A percentile compares a stretch with the other conserved stretches of the same genome.
These are phyloP conservation scores for Torymus aiolomorphi DNA, from an alignment of 2,888 invertebrate species.

Conservation along the genomic window DNA sequence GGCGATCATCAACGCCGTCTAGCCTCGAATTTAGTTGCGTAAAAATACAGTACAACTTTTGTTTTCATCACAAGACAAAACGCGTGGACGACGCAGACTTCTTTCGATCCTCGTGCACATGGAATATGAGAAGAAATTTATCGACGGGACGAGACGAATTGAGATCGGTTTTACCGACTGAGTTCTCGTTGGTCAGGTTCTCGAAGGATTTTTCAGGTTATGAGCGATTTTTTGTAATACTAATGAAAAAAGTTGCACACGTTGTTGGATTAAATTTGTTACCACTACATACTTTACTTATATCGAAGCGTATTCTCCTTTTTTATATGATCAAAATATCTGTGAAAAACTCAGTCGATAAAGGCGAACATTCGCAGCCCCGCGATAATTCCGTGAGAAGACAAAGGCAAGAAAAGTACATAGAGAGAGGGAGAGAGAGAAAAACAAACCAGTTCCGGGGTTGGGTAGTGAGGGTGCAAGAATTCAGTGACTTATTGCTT, in stretches of 20 bases:
- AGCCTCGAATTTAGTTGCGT: not conserved
- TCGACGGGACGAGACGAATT: too few species aligned
- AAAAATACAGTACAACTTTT: too few species aligned
- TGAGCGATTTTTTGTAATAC: too few species aligned
- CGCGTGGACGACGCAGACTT: not conserved
- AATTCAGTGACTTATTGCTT: not conserved
- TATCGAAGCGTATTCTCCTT: not conserved
- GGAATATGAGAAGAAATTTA: not conserved
- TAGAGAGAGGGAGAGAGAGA: slow-evolving; percentile 12
- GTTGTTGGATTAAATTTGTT: too few species aligned
- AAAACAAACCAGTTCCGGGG: slow-evolving; percentile 21
- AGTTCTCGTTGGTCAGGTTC: not conserved
- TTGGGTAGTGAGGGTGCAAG: slow-evolving; percentile 29
- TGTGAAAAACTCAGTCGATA: slow-evolving; percentile 15
- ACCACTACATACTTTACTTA: too few species aligned
- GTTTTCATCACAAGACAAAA: not conserved
- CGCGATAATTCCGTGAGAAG: not conserved
- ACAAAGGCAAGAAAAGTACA: not conserved
- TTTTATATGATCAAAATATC: not conserved
- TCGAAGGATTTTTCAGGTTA: too few species aligned
- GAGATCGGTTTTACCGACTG: slow-evolving; percentile 27
- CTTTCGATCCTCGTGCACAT: slow-evolving; percentile 9
- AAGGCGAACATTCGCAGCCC: not conserved
- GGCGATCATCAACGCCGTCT: not conserved
- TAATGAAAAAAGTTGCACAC: too few species aligned